These are phyloP conservation scores for Keiferia lycopersicella DNA, from an alignment of 2,888 invertebrate species.

Conservation along the genomic window DNA sequence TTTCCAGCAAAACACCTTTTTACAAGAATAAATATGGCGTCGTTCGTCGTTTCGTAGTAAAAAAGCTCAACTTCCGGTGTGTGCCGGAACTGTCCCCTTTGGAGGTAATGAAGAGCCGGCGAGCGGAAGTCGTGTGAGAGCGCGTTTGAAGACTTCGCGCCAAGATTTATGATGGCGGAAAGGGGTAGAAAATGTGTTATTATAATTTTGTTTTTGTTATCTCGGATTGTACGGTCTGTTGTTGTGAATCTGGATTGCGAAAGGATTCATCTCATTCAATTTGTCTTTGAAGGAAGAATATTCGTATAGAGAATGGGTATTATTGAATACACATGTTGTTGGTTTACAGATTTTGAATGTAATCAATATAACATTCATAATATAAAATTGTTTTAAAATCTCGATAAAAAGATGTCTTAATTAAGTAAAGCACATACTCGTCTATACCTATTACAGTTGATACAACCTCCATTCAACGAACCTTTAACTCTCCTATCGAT, in stretches of 20 bases:
- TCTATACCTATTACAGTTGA: too few species aligned
- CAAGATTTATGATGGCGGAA: conserved; percentile 15
- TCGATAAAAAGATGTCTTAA: too few species aligned
- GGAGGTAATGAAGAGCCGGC: conserved; percentile 13
- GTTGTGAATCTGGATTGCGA: background rate
- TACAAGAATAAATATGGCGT: conserved; percentile 10
- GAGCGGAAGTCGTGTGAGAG: conserved; percentile 14
- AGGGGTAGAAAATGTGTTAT: background rate
- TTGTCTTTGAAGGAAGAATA: background rate
- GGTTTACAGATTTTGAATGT: too few species aligned
- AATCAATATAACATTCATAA: too few species aligned
- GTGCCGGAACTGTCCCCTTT: conserved; percentile 10
- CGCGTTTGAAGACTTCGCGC: conserved; percentile 6
- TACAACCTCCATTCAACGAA: too few species aligned
- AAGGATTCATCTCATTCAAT: background rate
- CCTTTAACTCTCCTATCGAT: too few species aligned
- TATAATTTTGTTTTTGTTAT: background rate
- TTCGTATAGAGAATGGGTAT: too few species aligned
- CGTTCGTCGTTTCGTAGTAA: background rate
- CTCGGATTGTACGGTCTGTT: background rate
- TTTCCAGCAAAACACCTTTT: background rate
- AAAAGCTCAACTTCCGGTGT: background rate
- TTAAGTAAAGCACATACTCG: too few species aligned
- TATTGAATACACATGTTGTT: too few species aligned
- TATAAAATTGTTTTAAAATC: too few species aligned